Percentiles rank a stretch among this genome's conserved stretches.
Conservation (phyloP, 1,140 invertebrate species). For the Radopholus similis region DNA sequence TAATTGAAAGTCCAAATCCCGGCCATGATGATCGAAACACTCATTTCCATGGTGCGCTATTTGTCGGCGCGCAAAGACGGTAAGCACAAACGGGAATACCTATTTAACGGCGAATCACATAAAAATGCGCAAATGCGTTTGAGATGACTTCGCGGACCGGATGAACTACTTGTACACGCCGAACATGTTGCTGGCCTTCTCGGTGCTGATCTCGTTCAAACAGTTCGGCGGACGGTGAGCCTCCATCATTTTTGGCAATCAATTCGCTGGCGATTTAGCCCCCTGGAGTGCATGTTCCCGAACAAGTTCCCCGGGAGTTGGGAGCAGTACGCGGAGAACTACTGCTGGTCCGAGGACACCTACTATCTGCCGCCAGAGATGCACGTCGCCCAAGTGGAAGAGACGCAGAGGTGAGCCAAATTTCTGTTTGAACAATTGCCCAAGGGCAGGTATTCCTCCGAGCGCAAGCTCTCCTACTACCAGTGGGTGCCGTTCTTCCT, state of each 20-base stretch:
- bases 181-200: slow-evolving; percentile 56
- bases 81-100: background rate
- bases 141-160: slow-evolving; percentile 51
- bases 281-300: slow-evolving; percentile 53
- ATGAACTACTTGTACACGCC: slow-evolving; percentile 57
- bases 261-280: no score
- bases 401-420: slow-evolving; percentile 24
- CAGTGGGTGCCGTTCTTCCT: slow-evolving; percentile 64
- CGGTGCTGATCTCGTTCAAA: slow-evolving; percentile 53
- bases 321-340: slow-evolving; percentile 60
- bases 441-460: slow-evolving; percentile 47
- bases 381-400: slow-evolving; percentile 46
- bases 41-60: slow-evolving; percentile 54
- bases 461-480: slow-evolving; percentile 40
- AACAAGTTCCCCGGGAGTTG: slow-evolving; percentile 55
- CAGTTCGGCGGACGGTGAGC: slow-evolving; percentile 43
- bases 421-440: slow-evolving; percentile 3
- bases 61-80: slow-evolving; percentile 47
- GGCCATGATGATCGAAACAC: slow-evolving; percentile 55
- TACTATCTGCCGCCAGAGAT: slow-evolving; percentile 53
- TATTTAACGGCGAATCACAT: no score
- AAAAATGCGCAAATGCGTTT: background rate
- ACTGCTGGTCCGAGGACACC: slow-evolving; percentile 56
- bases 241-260: slow-evolving; percentile 20
- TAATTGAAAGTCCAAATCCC: no score